Percentiles rank a stretch among this genome's conserved stretches.
Conservation (phyloP, 2,797 vertebrate species). For the Chrosomus eos region DNA sequence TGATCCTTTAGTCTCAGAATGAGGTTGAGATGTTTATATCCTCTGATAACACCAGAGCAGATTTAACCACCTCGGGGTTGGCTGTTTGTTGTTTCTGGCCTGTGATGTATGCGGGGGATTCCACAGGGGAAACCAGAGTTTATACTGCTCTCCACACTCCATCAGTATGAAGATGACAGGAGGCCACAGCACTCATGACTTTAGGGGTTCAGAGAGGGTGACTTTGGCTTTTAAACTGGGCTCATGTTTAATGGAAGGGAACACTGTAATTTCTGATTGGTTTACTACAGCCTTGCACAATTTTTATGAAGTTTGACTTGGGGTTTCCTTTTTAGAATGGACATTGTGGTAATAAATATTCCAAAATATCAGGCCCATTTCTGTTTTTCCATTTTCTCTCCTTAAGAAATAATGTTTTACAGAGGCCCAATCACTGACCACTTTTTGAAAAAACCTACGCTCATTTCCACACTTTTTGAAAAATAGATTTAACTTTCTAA, state of each 20-base stretch:
- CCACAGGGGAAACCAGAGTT: conserved; percentile 34
- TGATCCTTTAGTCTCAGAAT: conserved; percentile 6
- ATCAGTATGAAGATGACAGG: conserved; percentile 23
- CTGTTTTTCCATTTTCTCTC: neutral
- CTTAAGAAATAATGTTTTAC: neutral
- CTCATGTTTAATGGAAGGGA: conserved; percentile 10
- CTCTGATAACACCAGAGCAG: conserved; percentile 34
- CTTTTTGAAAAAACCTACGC: neutral
- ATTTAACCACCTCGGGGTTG: conserved; percentile 43
- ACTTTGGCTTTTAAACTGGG: conserved; percentile 19
- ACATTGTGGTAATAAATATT: neutral
- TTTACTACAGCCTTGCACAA: neutral
- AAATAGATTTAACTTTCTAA: conserved; percentile 2
- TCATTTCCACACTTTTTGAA: neutral
- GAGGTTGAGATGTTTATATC: conserved; percentile 45
- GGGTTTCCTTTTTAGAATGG: neutral
- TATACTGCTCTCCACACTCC: conserved; percentile 37
- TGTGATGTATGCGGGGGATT: conserved; percentile 40
- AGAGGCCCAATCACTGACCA: neutral
- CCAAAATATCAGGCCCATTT: neutral
- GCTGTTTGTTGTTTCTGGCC: conserved; percentile 48
- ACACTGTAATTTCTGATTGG: neutral
- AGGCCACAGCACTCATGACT: conserved; percentile 1
- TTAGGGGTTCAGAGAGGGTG: conserved; percentile 7
- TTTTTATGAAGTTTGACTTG: conserved; percentile 13